phyloP scores from a whole-genome alignment of 2,113 vertebrate genomes.

The Corvus hawaiiensis region DNA sequence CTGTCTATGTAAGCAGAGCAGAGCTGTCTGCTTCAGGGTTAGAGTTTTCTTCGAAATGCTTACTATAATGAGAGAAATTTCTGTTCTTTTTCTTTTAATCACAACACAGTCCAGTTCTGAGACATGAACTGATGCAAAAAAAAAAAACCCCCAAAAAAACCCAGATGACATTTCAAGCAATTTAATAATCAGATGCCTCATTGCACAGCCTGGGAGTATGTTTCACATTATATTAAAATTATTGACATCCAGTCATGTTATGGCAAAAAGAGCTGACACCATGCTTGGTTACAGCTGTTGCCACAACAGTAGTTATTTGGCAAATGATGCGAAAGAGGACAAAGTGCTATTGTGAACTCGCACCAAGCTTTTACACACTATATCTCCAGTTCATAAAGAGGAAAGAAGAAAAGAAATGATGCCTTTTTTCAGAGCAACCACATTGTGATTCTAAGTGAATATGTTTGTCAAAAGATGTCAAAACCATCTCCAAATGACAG shows the following conservation, averaged over 20 bases:
- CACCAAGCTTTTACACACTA: not conserved
- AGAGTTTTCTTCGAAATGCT: constrained; percentile 50
- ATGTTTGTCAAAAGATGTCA: not conserved
- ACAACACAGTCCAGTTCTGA: constrained; percentile 39
- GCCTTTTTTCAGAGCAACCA: not conserved
- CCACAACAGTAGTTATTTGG: constrained; percentile 52
- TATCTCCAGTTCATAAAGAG: not conserved
- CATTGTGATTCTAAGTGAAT: not conserved
- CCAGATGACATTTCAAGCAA: constrained; percentile 44
- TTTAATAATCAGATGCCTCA: constrained; percentile 45
- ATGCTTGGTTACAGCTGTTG: constrained; percentile 50
- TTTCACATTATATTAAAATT: constrained; percentile 44
- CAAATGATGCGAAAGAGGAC: constrained; percentile 36
- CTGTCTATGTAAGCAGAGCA: constrained; percentile 17
- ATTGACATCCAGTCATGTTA: constrained; percentile 10
- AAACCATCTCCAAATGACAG: not conserved
- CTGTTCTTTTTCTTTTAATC: constrained; percentile 51
- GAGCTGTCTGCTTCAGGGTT: constrained; percentile 24
- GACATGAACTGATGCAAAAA: not conserved
- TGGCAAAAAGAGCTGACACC: constrained; percentile 47
- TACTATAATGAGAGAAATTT: constrained; percentile 53
- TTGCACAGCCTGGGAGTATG: constrained; percentile 3
- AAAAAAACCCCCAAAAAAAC: not conserved
- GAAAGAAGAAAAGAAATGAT: not conserved
- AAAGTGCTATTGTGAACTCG: constrained; percentile 37